A percentile compares a stretch with the other conserved stretches of the same genome.
Conservation (phyloP, 35 echinoderm and acorn worm genomes). For the Chiridota heheva region DNA sequence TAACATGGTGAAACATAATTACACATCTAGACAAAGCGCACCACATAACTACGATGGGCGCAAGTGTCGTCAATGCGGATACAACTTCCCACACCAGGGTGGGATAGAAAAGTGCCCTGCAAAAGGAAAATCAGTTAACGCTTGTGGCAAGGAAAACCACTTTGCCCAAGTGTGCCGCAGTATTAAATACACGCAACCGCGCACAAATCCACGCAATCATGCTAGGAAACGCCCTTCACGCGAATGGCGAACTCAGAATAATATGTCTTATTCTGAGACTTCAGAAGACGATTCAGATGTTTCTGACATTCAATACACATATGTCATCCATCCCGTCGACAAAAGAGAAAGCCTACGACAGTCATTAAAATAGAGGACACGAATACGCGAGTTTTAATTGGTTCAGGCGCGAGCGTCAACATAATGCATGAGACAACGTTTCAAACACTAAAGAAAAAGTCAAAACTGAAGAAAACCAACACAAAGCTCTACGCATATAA, state of each 20-base stretch:
- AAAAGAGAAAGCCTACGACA: neutral
- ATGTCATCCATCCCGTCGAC: neutral
- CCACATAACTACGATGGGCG: neutral
- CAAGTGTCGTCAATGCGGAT: slow-evolving; percentile 26
- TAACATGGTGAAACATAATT: neutral
- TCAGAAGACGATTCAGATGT: neutral
- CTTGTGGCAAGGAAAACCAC: slow-evolving; percentile 26
- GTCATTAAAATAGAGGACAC: neutral
- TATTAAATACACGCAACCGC: neutral
- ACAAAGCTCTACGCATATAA: neutral
- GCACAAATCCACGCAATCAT: neutral
- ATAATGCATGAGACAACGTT: slow-evolving; percentile 2
- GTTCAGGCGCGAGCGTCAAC: slow-evolving; percentile 13
- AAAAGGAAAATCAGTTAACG: slow-evolving; percentile 7
- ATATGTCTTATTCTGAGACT: neutral
- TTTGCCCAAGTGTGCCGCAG: slow-evolving; percentile 4
- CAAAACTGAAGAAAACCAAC: neutral
- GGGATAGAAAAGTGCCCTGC: slow-evolving; percentile 38
- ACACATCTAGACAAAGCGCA: neutral
- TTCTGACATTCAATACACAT: neutral
- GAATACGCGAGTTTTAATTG: neutral
- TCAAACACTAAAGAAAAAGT: neutral
- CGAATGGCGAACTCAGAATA: slow-evolving; percentile 10
- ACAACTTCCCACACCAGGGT: slow-evolving; percentile 35
- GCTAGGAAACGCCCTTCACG: neutral